A percentile compares a stretch with the other conserved stretches of the same genome.
Evolutionary conservation across 2,888 invertebrate genomes (phyloP).

Genomic region (Sarcophaga caerulescens): DNA sequence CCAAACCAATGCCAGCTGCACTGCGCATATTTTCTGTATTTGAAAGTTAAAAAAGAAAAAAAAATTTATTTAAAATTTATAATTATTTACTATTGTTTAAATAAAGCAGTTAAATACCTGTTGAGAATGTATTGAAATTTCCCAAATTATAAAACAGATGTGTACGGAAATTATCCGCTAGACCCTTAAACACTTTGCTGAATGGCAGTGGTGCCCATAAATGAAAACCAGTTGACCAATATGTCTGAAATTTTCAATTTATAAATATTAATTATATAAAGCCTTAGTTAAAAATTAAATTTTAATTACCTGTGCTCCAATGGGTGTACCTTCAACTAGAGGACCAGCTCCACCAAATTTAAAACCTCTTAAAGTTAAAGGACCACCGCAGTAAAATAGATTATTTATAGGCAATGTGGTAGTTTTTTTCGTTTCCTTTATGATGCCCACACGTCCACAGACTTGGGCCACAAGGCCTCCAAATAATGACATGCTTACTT

Average conservation of each 20-base stretch:
- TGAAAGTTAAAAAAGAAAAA: constrained; percentile 9
- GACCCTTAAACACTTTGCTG: constrained; percentile 88
- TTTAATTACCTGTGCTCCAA: constrained; percentile 84
- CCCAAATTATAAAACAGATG: constrained; percentile 96
- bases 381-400: constrained; percentile 87
- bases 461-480: constrained; percentile 80
- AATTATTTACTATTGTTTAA: not conserved
- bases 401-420: constrained; percentile 77
- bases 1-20: constrained; percentile 92
- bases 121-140: constrained; percentile 84
- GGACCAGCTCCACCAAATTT: constrained; percentile 93
- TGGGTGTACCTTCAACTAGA: constrained; percentile 87
- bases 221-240: constrained; percentile 94
- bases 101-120: constrained; percentile 71
- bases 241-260: constrained; percentile 83
- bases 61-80: not conserved
- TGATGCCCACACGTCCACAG: constrained; percentile 78
- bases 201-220: constrained; percentile 95
- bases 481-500: constrained; percentile 86
- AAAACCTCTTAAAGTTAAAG: constrained; percentile 94
- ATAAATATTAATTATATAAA: constrained; percentile 5
- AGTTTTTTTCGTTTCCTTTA: constrained; percentile 76
- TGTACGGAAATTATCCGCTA: constrained; percentile 92
- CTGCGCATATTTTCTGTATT: constrained; percentile 84
- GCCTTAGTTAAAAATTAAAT: not conserved